Base-by-base conservation (phyloP, 92 coral and sea anemone species). In the Hydrozoanthus gracilis region DNA sequence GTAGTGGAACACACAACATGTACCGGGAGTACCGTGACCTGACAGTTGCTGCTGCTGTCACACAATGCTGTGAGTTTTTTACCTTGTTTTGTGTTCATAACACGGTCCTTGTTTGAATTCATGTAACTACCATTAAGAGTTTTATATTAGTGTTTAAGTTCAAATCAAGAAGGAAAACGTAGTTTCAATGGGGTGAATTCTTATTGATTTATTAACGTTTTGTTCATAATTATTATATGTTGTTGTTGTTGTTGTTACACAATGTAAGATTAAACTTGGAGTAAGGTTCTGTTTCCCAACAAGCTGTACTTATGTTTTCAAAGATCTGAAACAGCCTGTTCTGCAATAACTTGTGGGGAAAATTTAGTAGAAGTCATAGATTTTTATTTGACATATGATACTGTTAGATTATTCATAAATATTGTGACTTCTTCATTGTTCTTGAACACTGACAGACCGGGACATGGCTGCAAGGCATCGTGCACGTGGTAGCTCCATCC, bases 1-100 rank as follows among this genome's bases (percentile, higher is more conserved):
- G 99, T 44, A 97, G 99, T 95, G 99, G 99, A 48, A 93, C 99
- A 65, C 99, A 97, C 91, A 97, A 97, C 95, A 97, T 97, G 99
- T 97, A 97, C 91, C 88, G 99, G 86, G 99, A 97, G 86, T 97
- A 97, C 84, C 95, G 99, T 55, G 99, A 94, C 86, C 51, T 97
- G 92, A 95, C 99, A 4, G 98, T 97, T 14, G 48, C 98, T 55
- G 89, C 71, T 11, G 99, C 99, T 65, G 98, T 97, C 0, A 97
- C 99, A 1, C 94, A 95, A 51, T 97, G 99, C 76, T 97, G 99
- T 97, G 73, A 45, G 44, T 50, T 49, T 27, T 50, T 3, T 15
- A 75, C 3, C 44, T 75, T 4, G 8, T 44, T 35, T 71, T 35
- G 50, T 44, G 15, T 55, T 3, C 20, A 8, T 18, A 80, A 18